Evolutionary conservation across 2,113 vertebrate genomes (phyloP).

Genomic region (Agelaius tricolor): DNA sequence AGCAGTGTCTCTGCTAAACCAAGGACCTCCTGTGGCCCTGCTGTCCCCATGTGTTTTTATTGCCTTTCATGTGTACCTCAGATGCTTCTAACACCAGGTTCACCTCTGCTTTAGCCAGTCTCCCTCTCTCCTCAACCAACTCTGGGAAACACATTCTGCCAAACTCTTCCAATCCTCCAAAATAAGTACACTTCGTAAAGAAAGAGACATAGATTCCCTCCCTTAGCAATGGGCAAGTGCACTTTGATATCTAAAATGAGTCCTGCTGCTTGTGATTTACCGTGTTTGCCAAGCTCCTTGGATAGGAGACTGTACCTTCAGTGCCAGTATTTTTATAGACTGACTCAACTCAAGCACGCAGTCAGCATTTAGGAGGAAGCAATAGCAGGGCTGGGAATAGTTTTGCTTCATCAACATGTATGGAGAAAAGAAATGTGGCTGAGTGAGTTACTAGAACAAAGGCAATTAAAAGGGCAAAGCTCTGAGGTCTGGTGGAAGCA

Average conservation of each 20-base stretch:
- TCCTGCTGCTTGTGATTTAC: background rate
- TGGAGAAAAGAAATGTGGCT: background rate
- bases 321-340: background rate
- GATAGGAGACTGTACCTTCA: background rate
- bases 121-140: background rate
- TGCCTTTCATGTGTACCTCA: background rate
- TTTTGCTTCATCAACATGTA: background rate
- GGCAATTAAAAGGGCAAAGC: background rate
- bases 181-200: background rate
- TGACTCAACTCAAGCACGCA: background rate
- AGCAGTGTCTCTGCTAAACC: background rate
- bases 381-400: background rate
- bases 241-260: background rate
- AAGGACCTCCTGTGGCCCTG: background rate
- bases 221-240: background rate
- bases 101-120: background rate
- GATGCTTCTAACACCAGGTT: background rate
- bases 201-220: background rate
- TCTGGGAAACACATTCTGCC: background rate
- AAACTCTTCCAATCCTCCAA: background rate
- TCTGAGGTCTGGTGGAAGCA: background rate
- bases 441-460: background rate
- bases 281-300: background rate
- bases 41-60: background rate
- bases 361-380: conserved; percentile 12